Percentiles rank a stretch among this genome's conserved stretches.
phyloP scores from a whole-genome alignment of 2,797 vertebrate genomes.

The Trichosurus vulpecula region DNA sequence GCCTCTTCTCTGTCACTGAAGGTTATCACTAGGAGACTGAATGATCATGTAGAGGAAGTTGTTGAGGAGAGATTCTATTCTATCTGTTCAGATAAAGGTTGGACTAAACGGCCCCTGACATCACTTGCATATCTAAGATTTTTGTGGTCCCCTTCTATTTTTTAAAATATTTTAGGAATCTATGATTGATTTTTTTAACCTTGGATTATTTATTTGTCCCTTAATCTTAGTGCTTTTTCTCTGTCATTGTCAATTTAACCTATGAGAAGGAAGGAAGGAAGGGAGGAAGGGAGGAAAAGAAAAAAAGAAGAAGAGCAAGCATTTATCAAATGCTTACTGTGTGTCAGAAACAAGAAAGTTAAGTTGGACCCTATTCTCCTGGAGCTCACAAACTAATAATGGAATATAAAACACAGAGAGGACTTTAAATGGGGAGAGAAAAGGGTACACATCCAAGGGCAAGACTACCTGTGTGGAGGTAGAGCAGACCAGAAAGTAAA shows the following conservation, averaged over 20 bases:
- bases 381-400: neutral
- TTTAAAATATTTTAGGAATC: neutral
- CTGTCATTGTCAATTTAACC: neutral
- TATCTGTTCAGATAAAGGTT: constrained; percentile 1
- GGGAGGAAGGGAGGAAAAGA: no score
- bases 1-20: neutral
- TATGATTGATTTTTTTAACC: neutral
- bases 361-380: neutral
- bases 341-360: neutral
- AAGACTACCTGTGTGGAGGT: neutral
- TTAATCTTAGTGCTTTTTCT: neutral
- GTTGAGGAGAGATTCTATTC: neutral
- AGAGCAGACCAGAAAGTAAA: neutral
- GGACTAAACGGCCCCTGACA: neutral
- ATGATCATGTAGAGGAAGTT: neutral
- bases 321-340: neutral
- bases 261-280: neutral
- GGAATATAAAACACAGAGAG: neutral
- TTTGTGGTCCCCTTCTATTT: neutral
- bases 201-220: neutral
- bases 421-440: neutral
- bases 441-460: neutral
- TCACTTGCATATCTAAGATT: neutral
- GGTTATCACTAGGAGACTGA: neutral
- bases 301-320: neutral